Conservation (phyloP, 2,888 invertebrate genomes). For the Lutraria lutraria region DNA sequence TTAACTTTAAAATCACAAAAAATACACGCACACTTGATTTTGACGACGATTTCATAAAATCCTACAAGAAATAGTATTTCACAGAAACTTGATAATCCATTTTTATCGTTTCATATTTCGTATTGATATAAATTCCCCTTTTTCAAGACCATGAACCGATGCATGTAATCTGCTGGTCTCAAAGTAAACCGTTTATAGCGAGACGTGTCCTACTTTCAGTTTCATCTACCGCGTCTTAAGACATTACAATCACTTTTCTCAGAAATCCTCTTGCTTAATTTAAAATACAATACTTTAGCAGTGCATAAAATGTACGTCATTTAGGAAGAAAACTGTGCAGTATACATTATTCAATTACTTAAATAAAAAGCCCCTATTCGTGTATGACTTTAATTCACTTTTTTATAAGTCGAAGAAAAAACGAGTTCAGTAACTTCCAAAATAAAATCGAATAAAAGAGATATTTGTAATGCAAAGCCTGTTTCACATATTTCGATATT, state of each 20-base stretch:
- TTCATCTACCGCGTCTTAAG: background rate
- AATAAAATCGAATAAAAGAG: background rate
- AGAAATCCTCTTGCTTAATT: background rate
- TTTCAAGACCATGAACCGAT: constrained; percentile 8
- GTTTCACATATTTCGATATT: constrained; percentile 9
- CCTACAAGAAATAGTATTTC: background rate
- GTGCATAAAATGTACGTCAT: background rate
- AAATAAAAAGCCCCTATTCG: background rate
- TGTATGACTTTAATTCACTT: background rate
- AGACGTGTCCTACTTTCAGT: background rate
- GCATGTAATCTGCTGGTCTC: background rate
- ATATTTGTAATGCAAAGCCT: background rate
- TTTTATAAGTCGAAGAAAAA: background rate
- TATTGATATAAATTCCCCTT: background rate
- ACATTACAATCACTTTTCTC: background rate
- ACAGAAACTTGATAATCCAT: background rate
- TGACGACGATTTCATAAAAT: background rate
- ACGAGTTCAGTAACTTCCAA: background rate
- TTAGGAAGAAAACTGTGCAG: background rate
- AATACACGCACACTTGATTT: background rate
- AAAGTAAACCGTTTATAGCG: background rate
- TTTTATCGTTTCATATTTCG: background rate
- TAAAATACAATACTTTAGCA: background rate
- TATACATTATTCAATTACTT: background rate
- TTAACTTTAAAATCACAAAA: background rate